Conservation (phyloP, 2,888 invertebrate genomes). For the Cremastinae sp. region DNA sequence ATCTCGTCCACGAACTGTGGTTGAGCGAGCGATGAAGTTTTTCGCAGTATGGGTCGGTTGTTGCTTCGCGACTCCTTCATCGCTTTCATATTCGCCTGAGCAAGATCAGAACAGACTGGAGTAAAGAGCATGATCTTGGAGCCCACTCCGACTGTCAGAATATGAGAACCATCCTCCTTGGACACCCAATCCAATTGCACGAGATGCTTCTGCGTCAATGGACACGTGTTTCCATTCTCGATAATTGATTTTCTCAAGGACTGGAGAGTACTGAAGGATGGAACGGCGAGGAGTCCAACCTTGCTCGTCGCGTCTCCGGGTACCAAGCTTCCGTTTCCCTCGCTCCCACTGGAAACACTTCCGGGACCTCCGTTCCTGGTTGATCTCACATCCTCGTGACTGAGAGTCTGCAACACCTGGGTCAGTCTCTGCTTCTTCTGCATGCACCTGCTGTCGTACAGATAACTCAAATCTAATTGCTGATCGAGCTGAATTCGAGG, state of each 20-base stretch:
- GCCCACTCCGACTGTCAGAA: conserved; percentile 97
- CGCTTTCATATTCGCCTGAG: conserved; percentile 95
- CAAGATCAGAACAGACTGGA: conserved; percentile 95
- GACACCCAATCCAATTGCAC: conserved; percentile 99
- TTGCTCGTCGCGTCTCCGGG: conserved; percentile 45
- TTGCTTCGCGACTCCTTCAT: conserved; percentile 93
- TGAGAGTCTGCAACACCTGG: conserved; percentile 90
- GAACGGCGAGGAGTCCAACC: conserved; percentile 88
- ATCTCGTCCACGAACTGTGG: conserved; percentile 95
- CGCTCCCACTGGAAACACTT: not conserved
- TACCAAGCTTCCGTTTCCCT: conserved; percentile 3
- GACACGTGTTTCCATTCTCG: conserved; percentile 95
- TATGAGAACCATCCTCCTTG: conserved; percentile 99
- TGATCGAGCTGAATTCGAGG: conserved; percentile 91
- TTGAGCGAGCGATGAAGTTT: conserved; percentile 94
- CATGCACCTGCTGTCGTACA: conserved; percentile 89
- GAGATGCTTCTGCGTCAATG: conserved; percentile 93
- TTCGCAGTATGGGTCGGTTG: conserved; percentile 91
- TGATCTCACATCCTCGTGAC: conserved; percentile 87
- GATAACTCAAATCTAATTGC: conserved; percentile 90
- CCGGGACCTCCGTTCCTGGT: conserved; percentile 79
- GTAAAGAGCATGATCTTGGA: conserved; percentile 96
- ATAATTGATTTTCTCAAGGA: conserved; percentile 93
- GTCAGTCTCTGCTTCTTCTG: conserved; percentile 92
- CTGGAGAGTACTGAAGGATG: conserved; percentile 94